phyloP scores from a whole-genome alignment of 1,140 invertebrate genomes.

The Tetramorium alpestre region DNA sequence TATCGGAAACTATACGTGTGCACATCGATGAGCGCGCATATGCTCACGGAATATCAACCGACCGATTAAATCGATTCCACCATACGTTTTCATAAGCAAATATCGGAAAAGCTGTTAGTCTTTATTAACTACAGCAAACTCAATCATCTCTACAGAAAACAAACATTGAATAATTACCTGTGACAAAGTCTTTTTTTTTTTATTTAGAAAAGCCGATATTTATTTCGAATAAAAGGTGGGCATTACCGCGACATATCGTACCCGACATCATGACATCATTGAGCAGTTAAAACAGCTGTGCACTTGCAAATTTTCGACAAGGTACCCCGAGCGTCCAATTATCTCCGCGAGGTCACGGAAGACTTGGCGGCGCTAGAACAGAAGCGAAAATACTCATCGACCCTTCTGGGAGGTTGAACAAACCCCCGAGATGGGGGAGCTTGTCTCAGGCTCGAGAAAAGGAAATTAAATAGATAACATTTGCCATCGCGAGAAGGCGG shows the following conservation, averaged over 20 bases:
- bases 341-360: conserved; percentile 24
- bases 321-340: not conserved
- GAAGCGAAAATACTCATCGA: conserved; percentile 43
- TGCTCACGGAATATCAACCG: conserved; percentile 56
- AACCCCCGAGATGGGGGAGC: not conserved
- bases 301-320: conserved; percentile 29
- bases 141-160: conserved; percentile 38
- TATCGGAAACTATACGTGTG: conserved; percentile 58
- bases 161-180: conserved; percentile 40
- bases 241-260: not conserved
- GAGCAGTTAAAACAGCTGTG: conserved; percentile 8
- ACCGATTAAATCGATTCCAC: conserved; percentile 56
- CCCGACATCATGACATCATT: not conserved
- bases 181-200: not conserved
- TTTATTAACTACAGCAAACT: conserved; percentile 56
- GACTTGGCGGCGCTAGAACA: conserved; percentile 6
- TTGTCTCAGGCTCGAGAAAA: conserved; percentile 60
- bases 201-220: not conserved
- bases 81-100: conserved; percentile 53
- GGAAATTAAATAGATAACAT: conserved; percentile 82
- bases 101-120: conserved; percentile 51
- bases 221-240: not conserved
- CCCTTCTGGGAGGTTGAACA: conserved; percentile 34
- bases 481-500: conserved; percentile 68
- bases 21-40: conserved; percentile 50